Conservation (phyloP, 2,888 invertebrate species). For the Brachynemurus nebulosus region DNA sequence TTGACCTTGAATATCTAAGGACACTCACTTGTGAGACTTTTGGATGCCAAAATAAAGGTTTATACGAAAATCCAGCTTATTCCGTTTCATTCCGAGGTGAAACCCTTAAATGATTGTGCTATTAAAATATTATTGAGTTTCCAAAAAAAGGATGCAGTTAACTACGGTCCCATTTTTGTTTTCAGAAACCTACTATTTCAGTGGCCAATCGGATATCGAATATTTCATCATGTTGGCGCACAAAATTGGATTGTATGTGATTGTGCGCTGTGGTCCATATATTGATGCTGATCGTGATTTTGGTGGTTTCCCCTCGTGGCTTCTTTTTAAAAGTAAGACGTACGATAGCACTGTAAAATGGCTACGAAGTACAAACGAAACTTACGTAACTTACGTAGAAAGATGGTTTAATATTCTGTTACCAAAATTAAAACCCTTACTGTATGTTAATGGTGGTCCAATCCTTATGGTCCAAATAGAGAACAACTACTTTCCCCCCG, state of each 20-base stretch:
- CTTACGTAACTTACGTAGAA: neutral
- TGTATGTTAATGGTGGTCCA: conserved; percentile 54
- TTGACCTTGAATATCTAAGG: too few relatives aligned
- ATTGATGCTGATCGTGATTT: conserved; percentile 74
- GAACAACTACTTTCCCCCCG: too few relatives aligned
- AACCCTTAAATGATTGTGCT: too few relatives aligned
- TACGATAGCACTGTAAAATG: neutral
- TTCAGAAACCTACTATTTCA: conserved; percentile 43
- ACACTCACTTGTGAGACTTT: too few relatives aligned
- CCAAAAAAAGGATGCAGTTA: too few relatives aligned
- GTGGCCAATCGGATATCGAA: conserved; percentile 50
- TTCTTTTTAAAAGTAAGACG: neutral
- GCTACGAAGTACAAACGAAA: neutral
- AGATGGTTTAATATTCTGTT: neutral
- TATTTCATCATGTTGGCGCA: conserved; percentile 53
- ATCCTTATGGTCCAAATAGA: conserved; percentile 67
- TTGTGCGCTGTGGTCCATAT: conserved; percentile 73
- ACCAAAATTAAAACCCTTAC: neutral
- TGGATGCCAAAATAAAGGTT: too few relatives aligned
- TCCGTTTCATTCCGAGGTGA: too few relatives aligned
- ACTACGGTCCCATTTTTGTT: too few relatives aligned
- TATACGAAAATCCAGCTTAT: too few relatives aligned
- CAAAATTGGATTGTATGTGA: conserved; percentile 55
- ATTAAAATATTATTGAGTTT: too few relatives aligned
- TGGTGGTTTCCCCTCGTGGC: neutral